Evolutionary conservation across 1,140 invertebrate genomes (phyloP), one percentile per base, ranked within the genome.

Genomic region (Formica exsecta): DNA sequence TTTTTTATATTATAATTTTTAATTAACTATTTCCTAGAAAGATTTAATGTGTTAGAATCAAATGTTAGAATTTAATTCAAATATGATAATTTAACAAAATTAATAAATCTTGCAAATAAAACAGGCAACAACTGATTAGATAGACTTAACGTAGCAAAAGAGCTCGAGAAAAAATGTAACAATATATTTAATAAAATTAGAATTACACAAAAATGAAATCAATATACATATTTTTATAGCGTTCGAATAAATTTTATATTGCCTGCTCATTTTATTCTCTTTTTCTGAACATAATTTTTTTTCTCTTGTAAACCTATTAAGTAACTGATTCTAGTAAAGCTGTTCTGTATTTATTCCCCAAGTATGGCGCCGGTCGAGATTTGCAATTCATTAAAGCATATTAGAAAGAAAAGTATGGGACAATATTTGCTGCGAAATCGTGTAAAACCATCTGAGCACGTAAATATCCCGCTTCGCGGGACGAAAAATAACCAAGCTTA

Each of bases 401-500:
- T 22, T 48, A 29, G 41, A 44, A 48, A 70, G 77, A 11, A 57
- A 16, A 80, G 16, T 36, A 25, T 9, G 48, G 29, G 22, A 41
- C 36, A 57, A 57, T 22, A 29, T 36, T 74, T 48, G 25, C 22
- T 54, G n/a, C 22, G 13, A 36, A 73, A 83, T 36, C 29, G 19
- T 73, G 79, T 73, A 81, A 81, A 61, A 22, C 22, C 22, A 11
- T 73, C 36, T 29, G 38, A 71, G 54, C 68, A 13, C 25, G 36
- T 73, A 22, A 81, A 81, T 81, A 73, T 61, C 38, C 48, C 32
- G 38, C 25, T 61, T 22, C 54, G 68, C 44, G 41, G 38, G 7
- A 73, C 44, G 73, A 38, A 13, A 38, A 73, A 22, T 73, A 83
- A 71, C 36, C 79, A 44, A 62, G 54, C 41, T 71, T 70, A 74